A percentile compares a stretch with the other conserved stretches of the same genome.
phyloP scores from a whole-genome alignment of 2,113 vertebrate species.

The Ranitomeya variabilis region DNA sequence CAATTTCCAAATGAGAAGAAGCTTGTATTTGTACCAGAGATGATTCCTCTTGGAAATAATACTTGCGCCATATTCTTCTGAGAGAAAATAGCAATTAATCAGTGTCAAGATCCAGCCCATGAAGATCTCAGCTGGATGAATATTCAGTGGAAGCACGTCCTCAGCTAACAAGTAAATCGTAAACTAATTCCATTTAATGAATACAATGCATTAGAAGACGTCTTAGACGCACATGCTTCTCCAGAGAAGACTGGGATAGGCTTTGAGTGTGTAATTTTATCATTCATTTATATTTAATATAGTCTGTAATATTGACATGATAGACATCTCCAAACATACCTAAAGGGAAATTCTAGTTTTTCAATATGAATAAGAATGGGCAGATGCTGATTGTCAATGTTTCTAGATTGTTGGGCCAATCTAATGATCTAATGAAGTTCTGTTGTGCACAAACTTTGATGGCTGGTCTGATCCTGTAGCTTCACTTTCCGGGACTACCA shows the following conservation, averaged over 20 bases:
- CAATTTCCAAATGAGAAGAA: slow-evolving; percentile 26
- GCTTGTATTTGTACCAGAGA: background rate
- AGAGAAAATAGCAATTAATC: slow-evolving; percentile 24
- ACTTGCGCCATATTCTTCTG: slow-evolving; percentile 2
- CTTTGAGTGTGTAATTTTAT: background rate
- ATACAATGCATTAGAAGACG: background rate
- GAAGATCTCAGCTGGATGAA: background rate
- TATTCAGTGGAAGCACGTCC: background rate
- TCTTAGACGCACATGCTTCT: background rate
- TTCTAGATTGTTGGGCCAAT: background rate
- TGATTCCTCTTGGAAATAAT: slow-evolving; percentile 23
- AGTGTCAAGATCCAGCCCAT: background rate
- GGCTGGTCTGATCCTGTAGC: no score
- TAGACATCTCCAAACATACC: background rate
- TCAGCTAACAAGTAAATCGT: slow-evolving; percentile 12
- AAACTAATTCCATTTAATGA: background rate
- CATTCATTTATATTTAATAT: background rate
- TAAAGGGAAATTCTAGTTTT: background rate
- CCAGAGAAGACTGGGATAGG: background rate
- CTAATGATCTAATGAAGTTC: background rate
- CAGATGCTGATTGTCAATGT: background rate
- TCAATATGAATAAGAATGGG: background rate
- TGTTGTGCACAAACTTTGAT: no score
- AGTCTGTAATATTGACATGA: background rate
- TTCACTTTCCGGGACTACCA: no score